phyloP scores from a whole-genome alignment of 2,113 vertebrate species.

The Rhinichthys klamathensis region DNA sequence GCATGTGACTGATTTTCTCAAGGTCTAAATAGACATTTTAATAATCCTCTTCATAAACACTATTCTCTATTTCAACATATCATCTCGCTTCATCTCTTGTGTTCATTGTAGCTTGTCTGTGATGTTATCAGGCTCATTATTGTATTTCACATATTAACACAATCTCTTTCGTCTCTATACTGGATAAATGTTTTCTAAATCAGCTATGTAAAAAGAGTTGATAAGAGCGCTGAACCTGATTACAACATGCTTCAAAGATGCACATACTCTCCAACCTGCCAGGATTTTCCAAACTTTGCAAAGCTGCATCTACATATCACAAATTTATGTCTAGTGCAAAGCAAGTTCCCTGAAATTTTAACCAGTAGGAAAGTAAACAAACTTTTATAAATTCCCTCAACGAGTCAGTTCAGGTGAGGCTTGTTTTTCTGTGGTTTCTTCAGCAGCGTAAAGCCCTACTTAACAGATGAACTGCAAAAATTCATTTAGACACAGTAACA shows the following conservation, averaged over 20 bases:
- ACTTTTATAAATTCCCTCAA: constrained; percentile 32
- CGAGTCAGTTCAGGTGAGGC: constrained; percentile 37
- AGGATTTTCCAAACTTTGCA: not conserved
- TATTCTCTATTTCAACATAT: constrained; percentile 1
- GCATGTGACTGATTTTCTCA: not conserved
- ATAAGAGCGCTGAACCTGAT: constrained; percentile 43
- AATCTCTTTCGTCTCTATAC: not conserved
- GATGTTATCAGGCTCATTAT: constrained; percentile 30
- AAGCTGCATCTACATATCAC: not conserved
- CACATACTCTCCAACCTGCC: not conserved
- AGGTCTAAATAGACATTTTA: not conserved
- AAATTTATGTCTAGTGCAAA: not conserved
- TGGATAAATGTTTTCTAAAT: constrained; percentile 23
- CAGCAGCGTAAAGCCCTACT: not conserved
- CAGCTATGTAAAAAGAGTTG: constrained; percentile 19
- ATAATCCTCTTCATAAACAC: not conserved
- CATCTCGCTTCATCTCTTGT: constrained; percentile 22
- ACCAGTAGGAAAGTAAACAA: constrained; percentile 29
- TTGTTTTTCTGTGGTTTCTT: constrained; percentile 27
- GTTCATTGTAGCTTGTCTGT: constrained; percentile 37
- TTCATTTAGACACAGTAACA: not conserved
- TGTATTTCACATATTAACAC: constrained; percentile 25
- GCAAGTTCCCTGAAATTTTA: not conserved
- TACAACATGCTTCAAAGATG: constrained; percentile 39
- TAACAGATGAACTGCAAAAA: constrained; percentile 5